Conservation (phyloP, 2,797 vertebrate species). For the Pantherophis alleghaniensis region DNA sequence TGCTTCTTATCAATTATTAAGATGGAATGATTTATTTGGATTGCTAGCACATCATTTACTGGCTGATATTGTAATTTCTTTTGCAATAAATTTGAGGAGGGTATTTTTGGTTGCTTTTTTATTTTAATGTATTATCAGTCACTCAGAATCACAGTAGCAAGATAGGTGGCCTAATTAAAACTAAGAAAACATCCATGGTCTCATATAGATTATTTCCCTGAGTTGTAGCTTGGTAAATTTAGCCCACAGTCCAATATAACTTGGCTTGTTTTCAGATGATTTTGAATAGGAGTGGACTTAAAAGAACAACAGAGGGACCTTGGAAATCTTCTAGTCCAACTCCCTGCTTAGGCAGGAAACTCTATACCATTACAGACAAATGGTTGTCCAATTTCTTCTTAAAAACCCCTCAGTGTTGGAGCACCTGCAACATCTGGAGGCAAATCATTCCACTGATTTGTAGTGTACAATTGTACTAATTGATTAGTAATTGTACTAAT, state of each 20-base stretch:
- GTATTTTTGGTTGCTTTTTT: background rate
- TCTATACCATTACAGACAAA: no score
- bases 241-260: background rate
- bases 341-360: no score
- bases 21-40: background rate
- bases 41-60: background rate
- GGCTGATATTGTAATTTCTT: background rate
- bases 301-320: no score
- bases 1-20: background rate
- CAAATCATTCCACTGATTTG: no score
- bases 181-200: background rate
- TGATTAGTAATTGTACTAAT: no score
- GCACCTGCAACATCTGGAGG: no score
- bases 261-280: background rate
- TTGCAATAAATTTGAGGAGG: background rate
- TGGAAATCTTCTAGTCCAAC: no score
- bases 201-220: constrained; percentile 45
- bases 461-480: no score
- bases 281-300: background rate
- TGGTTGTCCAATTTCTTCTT: no score
- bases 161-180: background rate
- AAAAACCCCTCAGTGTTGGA: no score
- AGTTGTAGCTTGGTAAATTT: constrained; percentile 58
- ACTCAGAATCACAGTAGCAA: background rate
- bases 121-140: background rate